phyloP scores from a whole-genome alignment of 2,113 vertebrate species.

The Chaenogobius annularis region DNA sequence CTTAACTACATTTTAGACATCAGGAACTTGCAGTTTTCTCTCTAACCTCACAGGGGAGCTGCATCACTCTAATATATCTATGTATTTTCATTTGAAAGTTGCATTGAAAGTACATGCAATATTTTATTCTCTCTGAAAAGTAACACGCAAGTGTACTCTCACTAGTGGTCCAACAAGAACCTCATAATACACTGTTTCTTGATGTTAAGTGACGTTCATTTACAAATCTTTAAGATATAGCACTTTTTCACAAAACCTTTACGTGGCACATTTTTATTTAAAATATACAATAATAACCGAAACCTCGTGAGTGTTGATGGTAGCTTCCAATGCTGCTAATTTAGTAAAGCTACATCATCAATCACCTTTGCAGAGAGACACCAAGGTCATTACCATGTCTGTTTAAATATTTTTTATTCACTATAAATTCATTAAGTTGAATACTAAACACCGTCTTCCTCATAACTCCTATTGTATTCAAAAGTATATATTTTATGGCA shows the following conservation, averaged over 20 bases:
- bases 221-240: neutral
- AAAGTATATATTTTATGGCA: slow-evolving; percentile 50
- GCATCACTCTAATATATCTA: neutral
- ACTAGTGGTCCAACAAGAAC: neutral
- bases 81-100: slow-evolving; percentile 17
- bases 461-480: slow-evolving; percentile 25
- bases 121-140: neutral
- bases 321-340: slow-evolving; percentile 23
- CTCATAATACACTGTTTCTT: neutral
- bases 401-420: neutral
- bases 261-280: slow-evolving; percentile 2
- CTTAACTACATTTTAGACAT: slow-evolving; percentile 13
- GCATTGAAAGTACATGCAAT: slow-evolving; percentile 1
- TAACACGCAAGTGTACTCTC: neutral
- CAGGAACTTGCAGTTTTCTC: slow-evolving; percentile 21
- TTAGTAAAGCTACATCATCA: slow-evolving; percentile 27
- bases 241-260: neutral
- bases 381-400: neutral
- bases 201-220: neutral
- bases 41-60: slow-evolving; percentile 46
- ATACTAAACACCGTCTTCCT: slow-evolving; percentile 54
- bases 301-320: slow-evolving; percentile 19
- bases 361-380: slow-evolving; percentile 15
- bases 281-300: slow-evolving; percentile 7
- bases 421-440: neutral